phyloP scores from a whole-genome alignment of 1,140 invertebrate species.

The Camponotus pennsylvanicus region DNA sequence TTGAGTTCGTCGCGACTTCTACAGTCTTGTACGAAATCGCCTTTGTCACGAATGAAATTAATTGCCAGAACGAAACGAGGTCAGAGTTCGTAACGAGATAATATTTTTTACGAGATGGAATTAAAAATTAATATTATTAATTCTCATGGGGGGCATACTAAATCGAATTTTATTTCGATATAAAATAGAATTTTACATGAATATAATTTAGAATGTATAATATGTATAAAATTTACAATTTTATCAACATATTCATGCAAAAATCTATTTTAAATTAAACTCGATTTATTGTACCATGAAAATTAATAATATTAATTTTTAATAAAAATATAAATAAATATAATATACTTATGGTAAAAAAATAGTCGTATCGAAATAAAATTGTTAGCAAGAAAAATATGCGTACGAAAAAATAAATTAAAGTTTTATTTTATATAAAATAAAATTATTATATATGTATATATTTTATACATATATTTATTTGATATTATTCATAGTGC shows the following conservation, averaged over 20 bases:
- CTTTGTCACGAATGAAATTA: slow-evolving; percentile 46
- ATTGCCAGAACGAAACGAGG: slow-evolving; percentile 27
- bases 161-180: slow-evolving; percentile 1
- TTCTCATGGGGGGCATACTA: neutral
- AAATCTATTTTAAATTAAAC: no score
- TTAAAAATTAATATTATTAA: slow-evolving; percentile 27
- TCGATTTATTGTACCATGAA: no score
- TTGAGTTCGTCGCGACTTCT: neutral
- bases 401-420: neutral
- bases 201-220: neutral
- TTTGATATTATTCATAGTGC: neutral
- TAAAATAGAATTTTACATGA: neutral
- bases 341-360: neutral
- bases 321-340: neutral
- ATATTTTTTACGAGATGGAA: slow-evolving; percentile 29
- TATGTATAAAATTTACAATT: no score
- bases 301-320: no score
- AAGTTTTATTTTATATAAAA: neutral
- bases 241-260: no score
- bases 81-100: slow-evolving; percentile 27
- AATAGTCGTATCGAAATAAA: neutral
- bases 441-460: neutral
- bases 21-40: slow-evolving; percentile 27
- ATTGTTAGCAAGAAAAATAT: no score
- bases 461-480: neutral